Base-by-base conservation (phyloP, 2,797 vertebrate genomes). In the Chanos chanos region DNA sequence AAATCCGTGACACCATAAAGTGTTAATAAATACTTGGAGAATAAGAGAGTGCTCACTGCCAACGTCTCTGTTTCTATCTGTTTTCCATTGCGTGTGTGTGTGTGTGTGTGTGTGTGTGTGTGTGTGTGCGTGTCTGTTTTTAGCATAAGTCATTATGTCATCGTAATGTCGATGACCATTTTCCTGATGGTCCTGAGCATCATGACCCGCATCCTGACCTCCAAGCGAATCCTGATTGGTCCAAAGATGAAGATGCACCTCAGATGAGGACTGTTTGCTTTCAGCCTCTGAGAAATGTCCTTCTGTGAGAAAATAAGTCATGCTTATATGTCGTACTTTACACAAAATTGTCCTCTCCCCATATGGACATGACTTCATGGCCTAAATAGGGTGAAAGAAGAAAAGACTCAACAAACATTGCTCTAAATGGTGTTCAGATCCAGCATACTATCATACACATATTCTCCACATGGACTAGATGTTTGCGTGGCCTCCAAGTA, bases 91-190 rank as follows among this genome's bases (percentile, higher is more conserved):
- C n/a, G 12, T 21, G 12, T 36, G 30, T 19, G 4, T n/a, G 27
- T 28, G 18, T 10, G 13, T 33, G 27, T 12, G 34, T 36, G 7
- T 5, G 31, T n/a, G 24, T 30, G 1, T 16, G 13, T 25, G 60
- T 57, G 25, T 61, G 5, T 70, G 13, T 64, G n/a, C 37, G 9
- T 68, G 27, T 16, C 39, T 54, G 52, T 13, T 86, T 83, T 24
- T 82, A 97, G 97, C 78, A 99, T 99, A 66, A 99, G 97, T 74
- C 96, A 99, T 75, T 99, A 95, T 5, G 94, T 99, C 56, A 94
- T 99, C 4, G 96, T 96, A 80, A 99, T 99, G 96, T 94, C 89
- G 0, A 89, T 97, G 89, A 93, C 94, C 52, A 98, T 98, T 77
- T 95, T 99, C 68, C 83, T 98, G 74, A 92, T 98, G 90, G 66